Evolutionary conservation across 2,797 vertebrate species (phyloP).

Genomic region (Sparidentex hasta): DNA sequence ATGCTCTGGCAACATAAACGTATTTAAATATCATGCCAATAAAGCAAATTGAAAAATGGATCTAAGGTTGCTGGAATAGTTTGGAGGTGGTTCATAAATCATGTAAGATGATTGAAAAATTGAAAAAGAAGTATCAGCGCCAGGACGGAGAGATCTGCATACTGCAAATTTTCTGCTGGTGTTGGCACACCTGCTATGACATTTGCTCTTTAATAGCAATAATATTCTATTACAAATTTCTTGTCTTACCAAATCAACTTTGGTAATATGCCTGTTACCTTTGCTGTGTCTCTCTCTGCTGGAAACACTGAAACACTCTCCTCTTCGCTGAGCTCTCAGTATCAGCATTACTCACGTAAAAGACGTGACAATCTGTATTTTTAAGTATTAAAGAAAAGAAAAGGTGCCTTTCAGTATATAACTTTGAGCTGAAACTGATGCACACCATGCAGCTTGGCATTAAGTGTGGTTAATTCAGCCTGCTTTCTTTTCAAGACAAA

Average conservation of each 20-base stretch:
- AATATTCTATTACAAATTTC: neutral
- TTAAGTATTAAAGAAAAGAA: neutral
- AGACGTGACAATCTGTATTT: neutral
- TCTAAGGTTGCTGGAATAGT: neutral
- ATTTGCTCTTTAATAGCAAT: conserved; percentile 10
- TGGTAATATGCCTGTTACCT: conserved; percentile 1
- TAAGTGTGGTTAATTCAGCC: neutral
- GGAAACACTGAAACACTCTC: neutral
- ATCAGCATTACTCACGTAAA: neutral
- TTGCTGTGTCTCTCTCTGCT: conserved; percentile 5
- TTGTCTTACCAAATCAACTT: neutral
- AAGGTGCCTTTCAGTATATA: neutral
- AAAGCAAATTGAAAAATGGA: neutral
- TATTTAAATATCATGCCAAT: conserved; percentile 7
- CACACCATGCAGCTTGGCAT: neutral
- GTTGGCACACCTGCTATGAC: conserved; percentile 2
- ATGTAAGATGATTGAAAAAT: neutral
- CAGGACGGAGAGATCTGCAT: neutral
- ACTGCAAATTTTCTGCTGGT: conserved; percentile 2
- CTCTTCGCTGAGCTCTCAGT: neutral
- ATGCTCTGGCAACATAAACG: neutral
- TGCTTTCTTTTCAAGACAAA: neutral
- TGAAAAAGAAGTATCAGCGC: neutral
- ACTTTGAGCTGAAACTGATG: conserved; percentile 9
- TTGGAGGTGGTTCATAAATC: neutral